Conservation (phyloP, 37 sponge, comb jelly and placozoan species). For the Ianthella basta region DNA sequence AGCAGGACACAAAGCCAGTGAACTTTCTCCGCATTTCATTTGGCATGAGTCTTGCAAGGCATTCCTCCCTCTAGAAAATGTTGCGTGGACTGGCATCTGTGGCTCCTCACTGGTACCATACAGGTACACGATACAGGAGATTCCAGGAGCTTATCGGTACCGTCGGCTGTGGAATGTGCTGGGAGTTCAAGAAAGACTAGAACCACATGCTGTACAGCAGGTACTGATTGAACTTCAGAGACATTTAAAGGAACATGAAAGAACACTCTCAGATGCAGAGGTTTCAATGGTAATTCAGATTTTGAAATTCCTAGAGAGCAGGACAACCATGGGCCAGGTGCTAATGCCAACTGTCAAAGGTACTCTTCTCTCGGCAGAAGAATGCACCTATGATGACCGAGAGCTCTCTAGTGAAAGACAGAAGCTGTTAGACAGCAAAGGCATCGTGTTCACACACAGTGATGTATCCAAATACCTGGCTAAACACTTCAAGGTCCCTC, state of each 20-base stretch:
- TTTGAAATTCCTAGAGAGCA: constrained; percentile 24
- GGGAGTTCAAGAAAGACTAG: background rate
- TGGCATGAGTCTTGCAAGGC: background rate
- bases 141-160: background rate
- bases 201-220: background rate
- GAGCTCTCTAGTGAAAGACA: constrained; percentile 35
- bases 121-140: background rate
- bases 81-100: background rate
- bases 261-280: background rate
- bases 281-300: constrained; percentile 33
- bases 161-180: background rate
- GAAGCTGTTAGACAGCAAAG: background rate
- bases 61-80: background rate
- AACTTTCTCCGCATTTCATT: background rate
- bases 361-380: constrained; percentile 17
- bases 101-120: background rate
- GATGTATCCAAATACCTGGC: constrained; percentile 27
- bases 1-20: background rate
- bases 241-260: background rate
- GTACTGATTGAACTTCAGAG: background rate
- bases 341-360: constrained; percentile 45
- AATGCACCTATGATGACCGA: constrained; percentile 60
- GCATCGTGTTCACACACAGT: constrained; percentile 38
- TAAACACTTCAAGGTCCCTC: constrained; percentile 46
- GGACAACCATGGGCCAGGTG: background rate